Percentiles rank a stretch among this genome's conserved stretches.
phyloP scores from a whole-genome alignment of 2,797 vertebrate genomes.

The Leucoraja ocellata region DNA sequence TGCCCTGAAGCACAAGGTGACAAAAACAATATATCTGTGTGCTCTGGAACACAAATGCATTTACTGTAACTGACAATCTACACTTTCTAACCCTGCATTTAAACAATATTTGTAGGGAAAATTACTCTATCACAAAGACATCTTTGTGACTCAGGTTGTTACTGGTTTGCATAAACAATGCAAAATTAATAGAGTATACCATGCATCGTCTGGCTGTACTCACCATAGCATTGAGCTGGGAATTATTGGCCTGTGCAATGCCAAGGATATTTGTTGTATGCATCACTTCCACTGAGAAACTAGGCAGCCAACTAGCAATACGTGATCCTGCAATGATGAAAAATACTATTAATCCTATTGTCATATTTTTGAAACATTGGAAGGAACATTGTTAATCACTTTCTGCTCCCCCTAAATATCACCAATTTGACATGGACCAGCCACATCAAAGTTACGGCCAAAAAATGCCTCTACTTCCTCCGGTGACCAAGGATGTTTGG shows the following conservation, averaged over 20 bases:
- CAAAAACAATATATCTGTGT: background rate
- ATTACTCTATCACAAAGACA: background rate
- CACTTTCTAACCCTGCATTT: background rate
- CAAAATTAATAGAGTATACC: background rate
- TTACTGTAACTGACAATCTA: background rate
- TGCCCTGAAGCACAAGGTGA: background rate
- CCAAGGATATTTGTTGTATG: slow-evolving; percentile 86
- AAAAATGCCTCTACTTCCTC: too few relatives aligned
- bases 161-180: background rate
- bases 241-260: slow-evolving; percentile 83
- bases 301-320: slow-evolving; percentile 91
- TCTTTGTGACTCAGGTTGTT: background rate
- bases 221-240: slow-evolving; percentile 91
- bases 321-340: slow-evolving; percentile 67
- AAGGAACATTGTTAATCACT: too few relatives aligned
- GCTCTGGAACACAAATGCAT: background rate
- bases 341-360: too few relatives aligned
- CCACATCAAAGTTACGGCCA: too few relatives aligned
- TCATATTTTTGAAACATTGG: too few relatives aligned
- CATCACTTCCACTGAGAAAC: slow-evolving; percentile 94
- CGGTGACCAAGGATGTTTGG: too few relatives aligned
- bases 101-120: background rate
- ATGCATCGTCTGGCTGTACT: slow-evolving; percentile 44
- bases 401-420: too few relatives aligned
- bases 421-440: too few relatives aligned